Percentiles rank a stretch among this genome's conserved stretches.
Conservation (phyloP, 1,140 invertebrate genomes). For the Hyphantria cunea region DNA sequence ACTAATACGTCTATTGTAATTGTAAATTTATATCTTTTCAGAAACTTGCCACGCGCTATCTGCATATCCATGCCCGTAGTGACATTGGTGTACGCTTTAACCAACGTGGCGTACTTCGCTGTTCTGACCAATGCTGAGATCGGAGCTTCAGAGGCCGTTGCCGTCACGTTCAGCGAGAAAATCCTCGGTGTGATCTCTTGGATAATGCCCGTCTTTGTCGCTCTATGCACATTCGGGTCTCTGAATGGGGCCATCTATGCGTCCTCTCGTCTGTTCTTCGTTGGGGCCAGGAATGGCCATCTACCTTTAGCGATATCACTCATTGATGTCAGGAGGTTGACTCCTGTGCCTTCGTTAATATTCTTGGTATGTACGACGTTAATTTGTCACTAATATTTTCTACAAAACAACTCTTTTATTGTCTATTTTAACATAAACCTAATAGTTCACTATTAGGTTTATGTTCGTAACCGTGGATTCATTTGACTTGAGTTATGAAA, state of each 20-base stretch:
- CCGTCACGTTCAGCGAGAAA: constrained; percentile 94
- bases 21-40: constrained; percentile 69
- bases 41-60: constrained; percentile 94
- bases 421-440: no score
- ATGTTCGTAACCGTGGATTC: no score
- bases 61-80: constrained; percentile 95
- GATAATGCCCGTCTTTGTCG: constrained; percentile 94
- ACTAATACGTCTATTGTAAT: no score
- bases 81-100: constrained; percentile 93
- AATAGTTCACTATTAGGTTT: no score
- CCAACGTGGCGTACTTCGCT: constrained; percentile 95
- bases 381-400: background rate
- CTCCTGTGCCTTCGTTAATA: constrained; percentile 95
- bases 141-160: constrained; percentile 92
- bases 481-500: no score
- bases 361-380: constrained; percentile 90
- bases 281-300: constrained; percentile 95
- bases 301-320: constrained; percentile 93
- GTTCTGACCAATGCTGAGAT: constrained; percentile 92
- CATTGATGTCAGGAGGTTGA: constrained; percentile 92
- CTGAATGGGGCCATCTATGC: constrained; percentile 95
- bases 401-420: background rate
- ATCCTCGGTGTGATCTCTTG: constrained; percentile 90
- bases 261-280: constrained; percentile 93
- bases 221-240: constrained; percentile 93